Evolutionary conservation across 2,113 vertebrate species (phyloP).

Genomic region (Xiphophorus hellerii): DNA sequence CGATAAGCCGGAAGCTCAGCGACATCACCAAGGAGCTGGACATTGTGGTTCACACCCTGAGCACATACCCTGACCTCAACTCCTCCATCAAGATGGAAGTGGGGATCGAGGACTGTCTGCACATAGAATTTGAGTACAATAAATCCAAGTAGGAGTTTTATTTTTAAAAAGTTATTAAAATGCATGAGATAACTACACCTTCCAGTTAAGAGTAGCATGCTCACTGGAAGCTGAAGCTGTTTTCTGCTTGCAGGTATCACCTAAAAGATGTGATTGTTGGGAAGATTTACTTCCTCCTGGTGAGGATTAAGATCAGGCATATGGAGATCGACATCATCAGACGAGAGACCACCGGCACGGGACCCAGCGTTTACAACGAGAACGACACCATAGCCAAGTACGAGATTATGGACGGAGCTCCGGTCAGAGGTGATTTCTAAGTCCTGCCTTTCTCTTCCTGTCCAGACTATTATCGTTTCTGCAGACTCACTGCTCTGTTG

Average conservation of each 20-base stretch:
- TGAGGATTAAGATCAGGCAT: constrained; percentile 98
- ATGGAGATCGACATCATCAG: constrained; percentile 99
- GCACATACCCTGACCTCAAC: constrained; percentile 95
- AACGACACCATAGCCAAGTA: constrained; percentile 98
- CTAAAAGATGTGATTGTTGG: constrained; percentile 98
- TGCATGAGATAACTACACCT: not conserved
- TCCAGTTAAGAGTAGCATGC: too few relatives aligned
- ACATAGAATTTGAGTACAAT: constrained; percentile 99
- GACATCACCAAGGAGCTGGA: constrained; percentile 97
- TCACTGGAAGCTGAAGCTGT: not conserved
- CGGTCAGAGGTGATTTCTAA: constrained; percentile 87
- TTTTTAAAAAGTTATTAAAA: not conserved
- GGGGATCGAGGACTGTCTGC: constrained; percentile 97
- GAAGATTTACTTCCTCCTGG: constrained; percentile 98
- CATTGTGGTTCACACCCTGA: constrained; percentile 95
- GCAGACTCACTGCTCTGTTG: not conserved
- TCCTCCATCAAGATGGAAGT: constrained; percentile 99
- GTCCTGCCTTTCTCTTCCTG: too few relatives aligned
- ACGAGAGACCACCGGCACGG: constrained; percentile 94
- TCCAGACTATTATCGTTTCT: too few relatives aligned
- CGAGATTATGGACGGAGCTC: constrained; percentile 98
- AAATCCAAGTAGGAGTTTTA: constrained; percentile 93
- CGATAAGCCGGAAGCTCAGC: constrained; percentile 91
- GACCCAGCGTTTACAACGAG: constrained; percentile 95
- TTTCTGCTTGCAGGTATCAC: constrained; percentile 87